Evolutionary conservation across 2,113 vertebrate species (phyloP).

Genomic region (Guaruba guarouba): DNA sequence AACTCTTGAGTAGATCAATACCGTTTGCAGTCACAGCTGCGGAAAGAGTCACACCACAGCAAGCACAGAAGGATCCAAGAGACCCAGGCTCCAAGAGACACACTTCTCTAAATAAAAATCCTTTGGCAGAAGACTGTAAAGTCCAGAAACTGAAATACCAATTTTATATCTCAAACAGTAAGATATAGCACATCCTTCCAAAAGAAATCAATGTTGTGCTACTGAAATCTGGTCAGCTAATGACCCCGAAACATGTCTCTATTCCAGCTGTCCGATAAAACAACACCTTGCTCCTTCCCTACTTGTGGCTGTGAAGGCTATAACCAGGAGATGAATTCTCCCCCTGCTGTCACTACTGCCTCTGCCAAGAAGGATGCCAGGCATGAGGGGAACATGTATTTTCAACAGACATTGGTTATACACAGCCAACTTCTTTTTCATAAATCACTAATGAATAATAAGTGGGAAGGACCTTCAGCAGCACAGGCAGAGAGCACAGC

Average conservation of each 20-base stretch:
- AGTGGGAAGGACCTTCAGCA: background rate
- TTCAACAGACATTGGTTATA: background rate
- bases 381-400: background rate
- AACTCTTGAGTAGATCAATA: background rate
- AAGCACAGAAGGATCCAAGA: background rate
- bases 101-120: background rate
- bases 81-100: background rate
- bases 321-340: background rate
- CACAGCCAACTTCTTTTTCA: background rate
- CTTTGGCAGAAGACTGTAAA: background rate
- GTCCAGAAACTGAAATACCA: background rate
- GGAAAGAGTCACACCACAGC: background rate
- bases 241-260: background rate
- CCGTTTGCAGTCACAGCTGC: background rate
- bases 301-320: background rate
- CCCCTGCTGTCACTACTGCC: background rate
- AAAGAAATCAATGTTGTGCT: background rate
- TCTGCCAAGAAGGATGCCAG: background rate
- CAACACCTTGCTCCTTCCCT: fast-evolving
- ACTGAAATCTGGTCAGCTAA: background rate
- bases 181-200: background rate
- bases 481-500: background rate
- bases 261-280: background rate
- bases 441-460: background rate
- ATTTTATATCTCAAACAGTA: background rate